Evolutionary conservation across 2,888 invertebrate genomes (phyloP).

Genomic region (Apoda limacodes): DNA sequence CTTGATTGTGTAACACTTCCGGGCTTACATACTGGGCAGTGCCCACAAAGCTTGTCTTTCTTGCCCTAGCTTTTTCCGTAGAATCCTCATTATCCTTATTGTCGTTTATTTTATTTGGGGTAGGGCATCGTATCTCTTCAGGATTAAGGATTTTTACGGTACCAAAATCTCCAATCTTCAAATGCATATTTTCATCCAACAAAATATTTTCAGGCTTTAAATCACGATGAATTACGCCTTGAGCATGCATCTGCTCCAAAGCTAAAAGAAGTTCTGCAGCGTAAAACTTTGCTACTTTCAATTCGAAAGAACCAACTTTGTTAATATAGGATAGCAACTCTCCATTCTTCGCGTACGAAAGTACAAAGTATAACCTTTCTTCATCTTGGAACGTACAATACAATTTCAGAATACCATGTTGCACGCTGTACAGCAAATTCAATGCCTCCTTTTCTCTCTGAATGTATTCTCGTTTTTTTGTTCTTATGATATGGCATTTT

Average conservation of each 20-base stretch:
- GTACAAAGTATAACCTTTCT: conserved; percentile 93
- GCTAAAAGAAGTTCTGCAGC: conserved; percentile 93
- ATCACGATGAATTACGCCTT: conserved; percentile 94
- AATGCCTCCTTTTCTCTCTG: conserved; percentile 95
- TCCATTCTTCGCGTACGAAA: conserved; percentile 95
- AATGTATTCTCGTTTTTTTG: conserved; percentile 94
- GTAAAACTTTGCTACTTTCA: conserved; percentile 92
- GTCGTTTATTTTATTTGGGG: conserved; percentile 20
- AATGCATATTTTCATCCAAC: conserved; percentile 95
- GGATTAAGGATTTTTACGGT: conserved; percentile 85
- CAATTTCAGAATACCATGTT: conserved; percentile 92
- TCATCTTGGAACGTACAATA: conserved; percentile 97
- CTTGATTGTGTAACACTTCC: conserved; percentile 88
- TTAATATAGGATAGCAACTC: conserved; percentile 94
- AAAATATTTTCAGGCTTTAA: conserved; percentile 98
- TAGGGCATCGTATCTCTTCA: conserved; percentile 35
- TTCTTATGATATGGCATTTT: conserved; percentile 91
- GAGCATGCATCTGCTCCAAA: conserved; percentile 89
- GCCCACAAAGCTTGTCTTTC: conserved; percentile 93
- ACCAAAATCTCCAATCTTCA: conserved; percentile 97
- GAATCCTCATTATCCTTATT: conserved; percentile 36
- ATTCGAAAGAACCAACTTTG: conserved; percentile 89
- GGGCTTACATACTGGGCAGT: conserved; percentile 99
- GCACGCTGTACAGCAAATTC: conserved; percentile 82
- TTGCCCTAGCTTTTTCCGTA: conserved; percentile 53